These are phyloP conservation scores for Trissolcus japonicus DNA, from an alignment of 2,888 invertebrate genomes.

Conservation along the genomic window DNA sequence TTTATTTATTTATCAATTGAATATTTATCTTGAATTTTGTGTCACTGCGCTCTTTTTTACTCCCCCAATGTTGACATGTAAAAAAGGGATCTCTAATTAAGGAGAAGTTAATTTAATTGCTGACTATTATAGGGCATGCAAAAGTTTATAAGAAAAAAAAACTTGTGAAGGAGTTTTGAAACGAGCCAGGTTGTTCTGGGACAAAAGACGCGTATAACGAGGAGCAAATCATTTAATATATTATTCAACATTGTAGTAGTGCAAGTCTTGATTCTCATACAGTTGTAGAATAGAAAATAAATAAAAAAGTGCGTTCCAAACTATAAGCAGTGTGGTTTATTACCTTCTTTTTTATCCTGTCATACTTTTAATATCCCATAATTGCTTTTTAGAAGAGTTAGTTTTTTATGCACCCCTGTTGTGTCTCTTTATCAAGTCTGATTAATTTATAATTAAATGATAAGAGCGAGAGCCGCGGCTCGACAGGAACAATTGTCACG, in stretches of 20 bases:
- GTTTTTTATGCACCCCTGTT: neutral
- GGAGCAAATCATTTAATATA: conserved; percentile 68
- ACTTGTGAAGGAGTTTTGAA: conserved; percentile 18
- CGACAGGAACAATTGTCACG: too few species aligned
- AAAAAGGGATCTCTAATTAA: neutral
- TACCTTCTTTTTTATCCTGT: neutral
- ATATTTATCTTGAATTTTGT: neutral
- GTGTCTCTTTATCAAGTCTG: too few species aligned
- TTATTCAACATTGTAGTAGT: conserved; percentile 71
- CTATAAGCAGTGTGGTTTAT: conserved; percentile 6
- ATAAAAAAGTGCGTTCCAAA: conserved; percentile 63
- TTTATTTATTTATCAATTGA: neutral
- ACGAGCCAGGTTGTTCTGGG: conserved; percentile 23
- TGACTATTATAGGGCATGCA: conserved; percentile 35
- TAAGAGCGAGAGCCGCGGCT: too few species aligned
- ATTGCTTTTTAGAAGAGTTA: conserved; percentile 3
- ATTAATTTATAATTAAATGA: too few species aligned
- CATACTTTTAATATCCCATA: conserved; percentile 2
- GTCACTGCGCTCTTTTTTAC: too few species aligned
- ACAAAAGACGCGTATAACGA: conserved; percentile 52
- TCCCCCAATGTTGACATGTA: too few species aligned
- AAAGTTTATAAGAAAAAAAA: conserved; percentile 21
- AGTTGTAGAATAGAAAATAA: conserved; percentile 71
- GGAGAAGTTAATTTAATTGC: conserved; percentile 2
- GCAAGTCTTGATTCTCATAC: conserved; percentile 71